Conservation (phyloP, 2,113 vertebrate genomes). For the Megaceryle torquata region DNA sequence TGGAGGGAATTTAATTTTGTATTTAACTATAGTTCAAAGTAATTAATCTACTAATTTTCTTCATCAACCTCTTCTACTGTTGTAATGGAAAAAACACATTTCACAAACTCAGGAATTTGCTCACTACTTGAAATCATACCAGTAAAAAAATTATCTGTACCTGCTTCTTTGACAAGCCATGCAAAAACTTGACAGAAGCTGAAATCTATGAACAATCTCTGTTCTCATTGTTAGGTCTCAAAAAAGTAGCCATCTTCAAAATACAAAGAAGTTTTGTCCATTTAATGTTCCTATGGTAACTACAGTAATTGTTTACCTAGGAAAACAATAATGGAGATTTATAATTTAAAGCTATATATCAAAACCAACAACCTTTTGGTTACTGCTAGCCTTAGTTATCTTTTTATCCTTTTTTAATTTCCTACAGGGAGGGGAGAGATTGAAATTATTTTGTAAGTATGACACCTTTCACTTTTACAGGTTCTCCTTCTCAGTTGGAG, state of each 20-base stretch:
- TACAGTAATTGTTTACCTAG: conserved; percentile 6
- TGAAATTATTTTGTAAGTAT: not conserved
- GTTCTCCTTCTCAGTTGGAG: not conserved
- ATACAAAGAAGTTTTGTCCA: not conserved
- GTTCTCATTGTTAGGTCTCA: not conserved
- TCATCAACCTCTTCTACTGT: not conserved
- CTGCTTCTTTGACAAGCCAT: not conserved
- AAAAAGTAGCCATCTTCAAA: not conserved
- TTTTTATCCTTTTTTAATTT: not conserved
- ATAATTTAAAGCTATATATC: not conserved
- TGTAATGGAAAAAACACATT: not conserved
- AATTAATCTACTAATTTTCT: not conserved
- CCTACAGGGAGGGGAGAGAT: not conserved
- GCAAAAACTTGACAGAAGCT: not conserved
- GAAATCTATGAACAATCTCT: not conserved
- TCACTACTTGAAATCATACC: not conserved
- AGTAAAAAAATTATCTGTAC: not conserved
- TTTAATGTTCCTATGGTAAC: not conserved
- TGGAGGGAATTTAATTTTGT: not conserved
- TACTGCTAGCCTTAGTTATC: not conserved
- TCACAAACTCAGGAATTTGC: not conserved
- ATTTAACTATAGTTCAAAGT: not conserved
- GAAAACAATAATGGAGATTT: not conserved
- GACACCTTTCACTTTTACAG: not conserved
- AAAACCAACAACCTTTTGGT: not conserved